Base-by-base conservation (phyloP, 2,113 vertebrate species). In the Eretmochelys imbricata region DNA sequence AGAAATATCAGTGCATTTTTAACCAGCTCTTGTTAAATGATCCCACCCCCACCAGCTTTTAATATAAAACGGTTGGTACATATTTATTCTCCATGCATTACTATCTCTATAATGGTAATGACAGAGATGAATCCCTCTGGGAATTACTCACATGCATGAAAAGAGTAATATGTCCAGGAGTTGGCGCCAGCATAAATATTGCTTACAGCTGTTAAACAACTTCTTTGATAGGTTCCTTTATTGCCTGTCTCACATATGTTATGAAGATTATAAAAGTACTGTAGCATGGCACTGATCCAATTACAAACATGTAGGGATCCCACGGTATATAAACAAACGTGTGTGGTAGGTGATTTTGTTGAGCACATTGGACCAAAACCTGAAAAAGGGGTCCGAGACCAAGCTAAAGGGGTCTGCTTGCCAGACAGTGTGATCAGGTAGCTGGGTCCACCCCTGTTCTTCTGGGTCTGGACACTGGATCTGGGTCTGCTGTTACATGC, bases 171-270 rank as follows among this genome's bases (percentile, higher is more conserved):
- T 94, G 62, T 91, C 96, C 85, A 97, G 96, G 91, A 24, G 12
- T 83, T 97, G 96, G 96, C 91, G 93, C 97, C 62, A 84, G 87
- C 17, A 62, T 95, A 95, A 96, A 96, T 97, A 97, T 96, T 95
- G 93, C 96, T 96, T 96, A 94, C 94, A 97, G 93, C 95, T 97
- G 93, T 82, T 95, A 97, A 97, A 72, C 95, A 96, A 92, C 87
- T n/a, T 90, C 94, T 97, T 97, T 97, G 96, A 97, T 96, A 82
- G n/a, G 19, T 84, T 96, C 90, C 90, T 90, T 95, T 49, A 97
- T 95, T 97, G 93, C 53, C 90, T 96, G 94, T 88, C 91, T 96
- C 87, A 90, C 87, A 95, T 97, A 96, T 94, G 83, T 96, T 82
- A 55, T 57, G 78, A 86, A 97, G 96, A 96, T 96, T 62, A 94